Conservation (phyloP, 1,140 invertebrate species). For the Calycopis cecrops region DNA sequence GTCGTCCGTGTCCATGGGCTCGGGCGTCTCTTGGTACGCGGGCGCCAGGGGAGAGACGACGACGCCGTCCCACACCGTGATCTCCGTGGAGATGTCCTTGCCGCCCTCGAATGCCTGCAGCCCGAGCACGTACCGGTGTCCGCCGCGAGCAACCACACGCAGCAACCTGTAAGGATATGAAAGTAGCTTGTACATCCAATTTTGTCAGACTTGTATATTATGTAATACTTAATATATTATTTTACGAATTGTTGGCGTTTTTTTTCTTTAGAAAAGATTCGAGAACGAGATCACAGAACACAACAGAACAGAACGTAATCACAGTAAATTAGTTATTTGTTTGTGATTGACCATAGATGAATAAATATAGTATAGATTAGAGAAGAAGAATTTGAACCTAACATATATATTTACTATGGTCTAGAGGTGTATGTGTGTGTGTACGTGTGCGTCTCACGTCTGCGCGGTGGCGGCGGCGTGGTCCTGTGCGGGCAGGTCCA, state of each 20-base stretch:
- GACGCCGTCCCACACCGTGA: constrained; percentile 95
- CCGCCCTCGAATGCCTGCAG: constrained; percentile 78
- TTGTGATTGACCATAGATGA: too few relatives aligned
- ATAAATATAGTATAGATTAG: too few relatives aligned
- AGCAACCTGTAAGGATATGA: constrained; percentile 74
- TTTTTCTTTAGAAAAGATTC: too few relatives aligned
- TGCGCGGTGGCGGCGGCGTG: constrained; percentile 93
- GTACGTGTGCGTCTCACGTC: constrained; percentile 43
- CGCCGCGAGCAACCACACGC: constrained; percentile 92
- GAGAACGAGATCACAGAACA: too few relatives aligned
- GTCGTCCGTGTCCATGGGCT: constrained; percentile 64
- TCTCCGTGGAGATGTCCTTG: constrained; percentile 86
- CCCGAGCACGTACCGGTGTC: constrained; percentile 92
- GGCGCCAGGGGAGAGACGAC: constrained; percentile 94
- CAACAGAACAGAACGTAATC: too few relatives aligned
- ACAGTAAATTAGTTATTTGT: too few relatives aligned
- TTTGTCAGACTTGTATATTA: too few relatives aligned
- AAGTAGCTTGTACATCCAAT: constrained; percentile 7
- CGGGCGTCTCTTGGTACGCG: constrained; percentile 83
- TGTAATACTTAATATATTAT: too few relatives aligned
- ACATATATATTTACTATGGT: too few relatives aligned
- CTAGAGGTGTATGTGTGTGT: neutral
- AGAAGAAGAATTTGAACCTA: too few relatives aligned
- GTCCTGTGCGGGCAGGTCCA: constrained; percentile 97
- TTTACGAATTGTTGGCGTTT: too few relatives aligned